Percentiles rank a stretch among this genome's conserved stretches.
phyloP scores from a whole-genome alignment of 2,888 invertebrate species.

The Hybos culiciformis region DNA sequence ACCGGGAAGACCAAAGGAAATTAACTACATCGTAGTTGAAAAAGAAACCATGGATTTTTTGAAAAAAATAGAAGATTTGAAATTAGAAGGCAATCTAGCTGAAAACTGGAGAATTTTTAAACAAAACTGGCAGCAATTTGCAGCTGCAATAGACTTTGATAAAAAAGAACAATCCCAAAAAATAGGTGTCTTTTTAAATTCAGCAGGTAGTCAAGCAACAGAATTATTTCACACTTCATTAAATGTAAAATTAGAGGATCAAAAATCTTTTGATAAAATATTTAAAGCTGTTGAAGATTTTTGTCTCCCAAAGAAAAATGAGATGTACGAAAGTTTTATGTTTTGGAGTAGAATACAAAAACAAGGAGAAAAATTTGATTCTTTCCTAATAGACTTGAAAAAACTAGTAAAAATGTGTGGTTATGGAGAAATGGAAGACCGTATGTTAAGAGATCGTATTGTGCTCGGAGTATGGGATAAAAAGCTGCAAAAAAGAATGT shows the following conservation, averaged over 20 bases:
- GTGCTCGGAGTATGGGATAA: background rate
- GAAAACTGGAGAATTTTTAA: background rate
- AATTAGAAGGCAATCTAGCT: background rate
- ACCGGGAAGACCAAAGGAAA: too few relatives aligned
- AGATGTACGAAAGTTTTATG: too few relatives aligned
- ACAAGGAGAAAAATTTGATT: too few relatives aligned
- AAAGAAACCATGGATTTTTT: too few relatives aligned
- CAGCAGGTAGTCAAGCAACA: background rate
- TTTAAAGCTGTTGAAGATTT: too few relatives aligned
- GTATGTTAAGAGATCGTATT: background rate
- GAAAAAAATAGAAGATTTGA: too few relatives aligned
- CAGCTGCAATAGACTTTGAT: background rate
- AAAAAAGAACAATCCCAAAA: background rate
- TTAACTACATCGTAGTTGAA: too few relatives aligned
- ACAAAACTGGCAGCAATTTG: constrained; percentile 1
- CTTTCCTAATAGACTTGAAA: too few relatives aligned
- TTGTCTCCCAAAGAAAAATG: too few relatives aligned
- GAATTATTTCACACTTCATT: background rate
- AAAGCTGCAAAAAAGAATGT: background rate
- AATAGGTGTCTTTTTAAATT: background rate
- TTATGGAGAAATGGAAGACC: too few relatives aligned
- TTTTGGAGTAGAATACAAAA: background rate
- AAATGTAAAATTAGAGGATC: background rate
- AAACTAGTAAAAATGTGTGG: too few relatives aligned
- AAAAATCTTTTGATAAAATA: too few relatives aligned